Conservation (phyloP, 2,888 invertebrate species). For the Microchrysa polita region DNA sequence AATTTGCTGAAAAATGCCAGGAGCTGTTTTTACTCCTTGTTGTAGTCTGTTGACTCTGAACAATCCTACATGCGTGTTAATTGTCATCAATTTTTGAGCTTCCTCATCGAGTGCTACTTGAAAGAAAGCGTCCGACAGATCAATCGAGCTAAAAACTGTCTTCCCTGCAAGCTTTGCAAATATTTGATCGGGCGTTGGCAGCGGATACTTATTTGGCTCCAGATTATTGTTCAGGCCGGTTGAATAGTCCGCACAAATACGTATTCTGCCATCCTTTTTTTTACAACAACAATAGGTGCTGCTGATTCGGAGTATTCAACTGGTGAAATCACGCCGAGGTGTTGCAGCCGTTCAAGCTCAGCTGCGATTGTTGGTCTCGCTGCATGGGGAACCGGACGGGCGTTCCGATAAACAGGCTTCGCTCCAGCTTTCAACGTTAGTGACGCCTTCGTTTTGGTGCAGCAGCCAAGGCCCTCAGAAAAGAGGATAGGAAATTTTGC, state of each 20-base stretch:
- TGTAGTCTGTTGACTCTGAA: too few species aligned
- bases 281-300: conserved; percentile 26
- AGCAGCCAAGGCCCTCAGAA: conserved; percentile 22
- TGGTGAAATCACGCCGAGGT: background rate
- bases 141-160: background rate
- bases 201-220: conserved; percentile 30
- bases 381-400: conserved; percentile 13
- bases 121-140: conserved; percentile 7
- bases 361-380: background rate
- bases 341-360: background rate
- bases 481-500: conserved; percentile 29
- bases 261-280: conserved; percentile 25
- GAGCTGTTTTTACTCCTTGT: too few species aligned
- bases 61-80: conserved; percentile 13
- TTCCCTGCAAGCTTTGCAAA: background rate
- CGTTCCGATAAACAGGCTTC: conserved; percentile 7
- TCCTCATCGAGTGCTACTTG: too few species aligned
- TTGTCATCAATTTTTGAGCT: too few species aligned
- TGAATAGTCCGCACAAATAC: conserved; percentile 28
- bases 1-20: too few species aligned
- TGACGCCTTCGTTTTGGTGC: background rate
- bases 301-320: conserved; percentile 9
- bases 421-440: conserved; percentile 2
- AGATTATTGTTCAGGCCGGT: conserved; percentile 21
- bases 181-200: conserved; percentile 28